These are phyloP conservation scores for Hirtodrosophila alboralis DNA, from an alignment of 2,888 invertebrate genomes.

Conservation along the genomic window DNA sequence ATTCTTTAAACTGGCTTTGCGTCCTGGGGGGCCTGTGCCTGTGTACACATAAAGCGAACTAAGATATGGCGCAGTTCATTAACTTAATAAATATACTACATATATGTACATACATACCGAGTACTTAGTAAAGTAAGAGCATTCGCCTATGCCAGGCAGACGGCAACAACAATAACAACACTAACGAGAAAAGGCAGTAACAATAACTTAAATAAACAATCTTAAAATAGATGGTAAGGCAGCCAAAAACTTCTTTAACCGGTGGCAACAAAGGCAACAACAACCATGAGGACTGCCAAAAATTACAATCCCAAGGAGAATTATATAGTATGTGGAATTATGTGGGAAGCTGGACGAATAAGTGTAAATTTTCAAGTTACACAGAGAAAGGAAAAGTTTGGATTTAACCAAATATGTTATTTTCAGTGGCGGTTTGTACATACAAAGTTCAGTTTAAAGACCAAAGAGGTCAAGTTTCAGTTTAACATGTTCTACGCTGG, in stretches of 20 bases:
- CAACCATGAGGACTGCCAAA: conserved; percentile 4
- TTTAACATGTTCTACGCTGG: too few relatives aligned
- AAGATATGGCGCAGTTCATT: conserved; percentile 53
- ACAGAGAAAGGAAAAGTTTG: conserved; percentile 14
- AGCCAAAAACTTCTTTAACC: conserved; percentile 39
- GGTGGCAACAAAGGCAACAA: conserved; percentile 28
- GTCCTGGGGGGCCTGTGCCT: background rate
- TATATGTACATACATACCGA: conserved; percentile 3
- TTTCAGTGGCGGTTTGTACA: too few relatives aligned
- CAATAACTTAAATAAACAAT: conserved; percentile 51
- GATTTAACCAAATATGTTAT: too few relatives aligned
- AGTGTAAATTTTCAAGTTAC: conserved; percentile 39
- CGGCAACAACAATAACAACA: conserved; percentile 12
- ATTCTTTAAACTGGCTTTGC: conserved; percentile 14
- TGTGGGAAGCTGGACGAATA: background rate
- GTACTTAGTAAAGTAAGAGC: conserved; percentile 16
- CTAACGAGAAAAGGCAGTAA: conserved; percentile 20
- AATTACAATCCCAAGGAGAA: conserved; percentile 26
- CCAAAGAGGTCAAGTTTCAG: too few relatives aligned
- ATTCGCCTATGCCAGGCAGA: conserved; percentile 30
- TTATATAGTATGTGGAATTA: conserved; percentile 6
- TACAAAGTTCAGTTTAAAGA: too few relatives aligned
- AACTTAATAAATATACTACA: conserved; percentile 48
- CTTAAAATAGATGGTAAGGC: conserved; percentile 29
- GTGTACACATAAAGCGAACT: conserved; percentile 43